These are phyloP conservation scores for Pomatorhinus ruficollis DNA, from an alignment of 2,113 vertebrate species.

Conservation along the genomic window DNA sequence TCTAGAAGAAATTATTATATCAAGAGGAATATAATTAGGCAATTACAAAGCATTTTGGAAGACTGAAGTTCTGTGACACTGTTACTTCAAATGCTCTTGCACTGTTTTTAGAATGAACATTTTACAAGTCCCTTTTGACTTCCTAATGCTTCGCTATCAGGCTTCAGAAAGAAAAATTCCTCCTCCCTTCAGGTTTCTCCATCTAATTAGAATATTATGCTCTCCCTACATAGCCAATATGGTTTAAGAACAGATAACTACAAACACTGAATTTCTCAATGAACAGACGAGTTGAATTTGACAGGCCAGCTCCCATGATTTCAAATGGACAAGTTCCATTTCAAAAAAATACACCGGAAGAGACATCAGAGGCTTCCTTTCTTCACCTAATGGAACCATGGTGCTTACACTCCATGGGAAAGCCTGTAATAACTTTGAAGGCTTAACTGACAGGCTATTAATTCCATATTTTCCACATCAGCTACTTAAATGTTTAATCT, in stretches of 20 bases:
- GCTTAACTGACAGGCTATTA: neutral
- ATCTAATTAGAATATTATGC: neutral
- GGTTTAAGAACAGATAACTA: neutral
- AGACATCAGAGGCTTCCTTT: neutral
- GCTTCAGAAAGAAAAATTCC: neutral
- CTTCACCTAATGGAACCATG: neutral
- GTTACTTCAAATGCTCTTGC: neutral
- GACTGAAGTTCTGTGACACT: neutral
- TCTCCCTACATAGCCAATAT: neutral
- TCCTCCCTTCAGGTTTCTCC: neutral
- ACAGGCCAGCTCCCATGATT: neutral
- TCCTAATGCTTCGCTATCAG: neutral
- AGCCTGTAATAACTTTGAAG: neutral
- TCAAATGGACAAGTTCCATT: neutral
- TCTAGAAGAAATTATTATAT: neutral
- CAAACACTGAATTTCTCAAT: neutral
- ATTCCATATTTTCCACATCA: neutral
- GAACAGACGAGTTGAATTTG: neutral
- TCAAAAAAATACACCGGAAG: neutral
- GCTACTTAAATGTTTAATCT: conserved; percentile 11
- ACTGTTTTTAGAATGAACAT: neutral
- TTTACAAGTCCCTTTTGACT: neutral
- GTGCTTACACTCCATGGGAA: neutral
- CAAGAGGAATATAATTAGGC: neutral
- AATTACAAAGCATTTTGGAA: neutral